A percentile compares a stretch with the other conserved stretches of the same genome.
Conservation (phyloP, 2,797 vertebrate species). For the Chloroceryle inda region DNA sequence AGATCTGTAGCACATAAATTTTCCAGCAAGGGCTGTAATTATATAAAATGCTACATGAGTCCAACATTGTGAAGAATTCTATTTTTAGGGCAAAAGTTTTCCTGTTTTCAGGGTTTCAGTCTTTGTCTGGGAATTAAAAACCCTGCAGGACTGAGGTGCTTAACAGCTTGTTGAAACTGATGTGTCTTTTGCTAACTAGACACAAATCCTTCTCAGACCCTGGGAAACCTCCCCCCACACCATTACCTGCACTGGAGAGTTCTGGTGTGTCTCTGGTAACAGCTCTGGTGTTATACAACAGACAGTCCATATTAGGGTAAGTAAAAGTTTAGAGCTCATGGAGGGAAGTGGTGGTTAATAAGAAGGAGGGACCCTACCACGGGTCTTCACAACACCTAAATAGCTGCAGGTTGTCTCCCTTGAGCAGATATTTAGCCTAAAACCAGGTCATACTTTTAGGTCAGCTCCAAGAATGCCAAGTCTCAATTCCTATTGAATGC, state of each 20-base stretch:
- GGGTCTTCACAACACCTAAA: background rate
- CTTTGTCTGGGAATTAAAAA: background rate
- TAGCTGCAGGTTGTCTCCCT: background rate
- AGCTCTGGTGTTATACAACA: background rate
- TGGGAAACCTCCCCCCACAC: background rate
- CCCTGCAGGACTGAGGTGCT: background rate
- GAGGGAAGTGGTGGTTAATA: background rate
- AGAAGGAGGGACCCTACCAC: background rate
- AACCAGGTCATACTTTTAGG: background rate
- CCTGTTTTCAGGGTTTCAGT: background rate
- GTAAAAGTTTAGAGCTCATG: background rate
- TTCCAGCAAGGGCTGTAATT: conserved; percentile 36
- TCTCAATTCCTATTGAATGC: background rate
- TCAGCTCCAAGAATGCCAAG: background rate
- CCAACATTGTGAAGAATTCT: conserved; percentile 17
- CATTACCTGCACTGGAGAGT: background rate
- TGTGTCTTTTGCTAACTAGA: background rate
- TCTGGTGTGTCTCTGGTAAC: background rate
- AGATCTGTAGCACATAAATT: conserved; percentile 41
- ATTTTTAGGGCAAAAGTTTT: conserved; percentile 13
- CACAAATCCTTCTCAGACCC: background rate
- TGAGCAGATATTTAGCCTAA: background rate
- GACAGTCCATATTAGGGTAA: background rate
- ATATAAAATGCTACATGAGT: conserved; percentile 26
- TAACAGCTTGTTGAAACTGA: background rate